Evolutionary conservation across 2,113 vertebrate species (phyloP).

Genomic region (Chelonoidis abingdonii): DNA sequence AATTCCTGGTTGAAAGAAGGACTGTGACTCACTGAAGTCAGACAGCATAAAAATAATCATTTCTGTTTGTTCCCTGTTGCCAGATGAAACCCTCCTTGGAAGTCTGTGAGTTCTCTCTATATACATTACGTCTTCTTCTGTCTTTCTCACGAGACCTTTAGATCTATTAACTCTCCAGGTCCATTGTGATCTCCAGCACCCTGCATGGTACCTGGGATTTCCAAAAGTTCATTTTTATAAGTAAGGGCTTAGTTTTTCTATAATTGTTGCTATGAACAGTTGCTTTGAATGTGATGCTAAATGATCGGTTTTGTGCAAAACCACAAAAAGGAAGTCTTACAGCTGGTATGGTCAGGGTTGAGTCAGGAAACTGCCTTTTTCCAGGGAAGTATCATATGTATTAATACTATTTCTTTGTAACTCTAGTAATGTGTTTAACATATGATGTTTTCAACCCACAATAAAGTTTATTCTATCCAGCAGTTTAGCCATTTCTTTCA

Average conservation of each 20-base stretch:
- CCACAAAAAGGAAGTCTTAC: not conserved
- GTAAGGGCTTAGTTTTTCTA: not conserved
- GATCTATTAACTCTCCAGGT: not conserved
- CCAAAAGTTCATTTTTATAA: not conserved
- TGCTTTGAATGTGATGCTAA: not conserved
- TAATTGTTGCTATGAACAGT: not conserved
- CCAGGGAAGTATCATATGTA: not conserved
- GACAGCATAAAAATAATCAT: not conserved
- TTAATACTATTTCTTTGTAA: not conserved
- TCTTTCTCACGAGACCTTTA: not conserved
- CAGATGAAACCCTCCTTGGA: not conserved
- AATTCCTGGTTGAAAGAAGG: not conserved
- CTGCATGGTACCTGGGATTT: not conserved
- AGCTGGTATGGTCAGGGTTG: not conserved
- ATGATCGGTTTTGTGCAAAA: not conserved
- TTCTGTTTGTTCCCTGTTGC: slow-evolving; percentile 3
- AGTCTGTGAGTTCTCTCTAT: not conserved
- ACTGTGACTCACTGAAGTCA: not conserved
- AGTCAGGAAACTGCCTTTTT: not conserved
- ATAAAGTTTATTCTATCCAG: not conserved
- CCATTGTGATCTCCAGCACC: not conserved
- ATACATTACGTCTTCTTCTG: not conserved
- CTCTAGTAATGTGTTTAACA: not conserved
- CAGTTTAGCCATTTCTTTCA: not conserved
- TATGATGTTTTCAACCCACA: not conserved